Evolutionary conservation across 2,113 vertebrate genomes (phyloP), one percentile per base, ranked within the genome.

Genomic region (Scalopus aquaticus): DNA sequence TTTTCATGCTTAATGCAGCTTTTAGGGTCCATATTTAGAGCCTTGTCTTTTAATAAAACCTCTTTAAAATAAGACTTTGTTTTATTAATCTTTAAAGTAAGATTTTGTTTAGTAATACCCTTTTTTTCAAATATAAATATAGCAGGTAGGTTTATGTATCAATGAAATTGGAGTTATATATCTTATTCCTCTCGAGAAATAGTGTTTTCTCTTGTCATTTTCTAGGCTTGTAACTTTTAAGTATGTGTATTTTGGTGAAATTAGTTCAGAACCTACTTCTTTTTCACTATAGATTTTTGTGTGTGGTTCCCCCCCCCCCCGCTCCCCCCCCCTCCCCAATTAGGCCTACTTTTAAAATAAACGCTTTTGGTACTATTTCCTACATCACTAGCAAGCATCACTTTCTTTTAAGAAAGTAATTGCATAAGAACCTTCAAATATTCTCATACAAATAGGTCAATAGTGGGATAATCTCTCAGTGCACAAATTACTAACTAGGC

Each of bases 401-500:
- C 13, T 60, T 37, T 93, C 93, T 15, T 84, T 69, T 83, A 89
- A 91, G 56, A 65, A 95, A 88, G 46, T 79, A 84, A 28, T 32
- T 85, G 0, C 13, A 10, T 76, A 49, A 94, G 87, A 73, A 62
- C 26, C 12, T 77, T 85, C 30, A 58, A 60, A 58, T 93, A 54
- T 93, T 92, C 91, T 64, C 24, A 32, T 54, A 72, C 15, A 97
- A 90, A 42, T 90, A 94, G 95, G 95, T 96, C 93, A 79, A 28
- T 83, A 77, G 24, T 74, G 39, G 51, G 64, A 60, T 83, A 77
- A 72, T 32, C 32, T 93, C 76, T 77, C 28, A 26, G n/a, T 69
- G 62, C 62, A 84, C 28, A 84, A 60, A 65, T 94, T 87, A 77
- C 76, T 95, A 97, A 96, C 72, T 95, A 96, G 96, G 84, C 65